These are phyloP conservation scores for Notothenia coriiceps DNA, from an alignment of 2,113 vertebrate genomes.

Conservation along the genomic window DNA sequence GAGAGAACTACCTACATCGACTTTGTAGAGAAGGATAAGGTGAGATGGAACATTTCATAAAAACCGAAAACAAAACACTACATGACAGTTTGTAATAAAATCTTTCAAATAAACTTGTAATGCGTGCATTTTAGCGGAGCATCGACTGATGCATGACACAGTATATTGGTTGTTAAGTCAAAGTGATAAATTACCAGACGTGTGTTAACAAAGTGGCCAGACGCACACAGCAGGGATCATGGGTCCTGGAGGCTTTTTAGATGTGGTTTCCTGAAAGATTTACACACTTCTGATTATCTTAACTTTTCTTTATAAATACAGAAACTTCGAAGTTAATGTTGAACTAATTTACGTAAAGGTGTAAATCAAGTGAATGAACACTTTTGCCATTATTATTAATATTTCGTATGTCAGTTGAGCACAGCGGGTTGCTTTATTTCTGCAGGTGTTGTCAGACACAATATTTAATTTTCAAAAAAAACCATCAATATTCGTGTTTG, in stretches of 20 bases:
- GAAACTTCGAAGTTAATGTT: not conserved
- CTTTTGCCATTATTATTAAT: slow-evolving; percentile 18
- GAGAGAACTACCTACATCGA: slow-evolving; percentile 96
- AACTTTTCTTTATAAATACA: not conserved
- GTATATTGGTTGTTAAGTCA: slow-evolving; percentile 37
- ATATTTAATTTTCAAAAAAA: slow-evolving; percentile 35
- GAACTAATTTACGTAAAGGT: not conserved
- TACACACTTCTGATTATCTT: slow-evolving; percentile 1
- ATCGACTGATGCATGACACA: slow-evolving; percentile 6
- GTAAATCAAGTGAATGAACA: slow-evolving; percentile 4
- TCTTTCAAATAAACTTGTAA: not conserved
- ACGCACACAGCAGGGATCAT: slow-evolving; percentile 59
- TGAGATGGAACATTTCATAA: slow-evolving; percentile 73
- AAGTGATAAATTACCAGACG: slow-evolving; percentile 63
- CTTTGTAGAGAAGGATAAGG: slow-evolving; percentile 98
- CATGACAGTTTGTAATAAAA: not conserved
- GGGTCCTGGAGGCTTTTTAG: slow-evolving; percentile 43
- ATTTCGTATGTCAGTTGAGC: slow-evolving; percentile 26
- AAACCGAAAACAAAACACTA: no score
- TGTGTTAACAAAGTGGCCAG: slow-evolving; percentile 46
- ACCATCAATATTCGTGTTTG: slow-evolving; percentile 26
- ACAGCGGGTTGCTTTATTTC: slow-evolving; percentile 32
- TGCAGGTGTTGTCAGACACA: slow-evolving; percentile 35
- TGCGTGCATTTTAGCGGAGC: not conserved
- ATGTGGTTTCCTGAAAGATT: slow-evolving; percentile 40